Conservation (phyloP, 2,888 invertebrate species). For the Chloroclysta siterata region DNA sequence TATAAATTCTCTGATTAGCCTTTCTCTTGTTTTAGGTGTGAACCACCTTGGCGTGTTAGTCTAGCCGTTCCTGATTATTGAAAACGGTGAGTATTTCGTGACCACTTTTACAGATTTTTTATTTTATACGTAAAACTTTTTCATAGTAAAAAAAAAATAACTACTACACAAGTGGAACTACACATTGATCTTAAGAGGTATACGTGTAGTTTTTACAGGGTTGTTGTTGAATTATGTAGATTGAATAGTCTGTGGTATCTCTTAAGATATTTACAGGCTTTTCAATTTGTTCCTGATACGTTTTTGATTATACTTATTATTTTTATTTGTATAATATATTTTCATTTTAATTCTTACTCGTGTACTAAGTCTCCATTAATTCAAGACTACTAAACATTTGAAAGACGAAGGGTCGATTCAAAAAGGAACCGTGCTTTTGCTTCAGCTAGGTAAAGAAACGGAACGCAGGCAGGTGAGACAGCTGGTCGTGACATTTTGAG, state of each 20-base stretch:
- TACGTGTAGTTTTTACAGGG: constrained; percentile 6
- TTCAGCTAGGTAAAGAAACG: constrained; percentile 48
- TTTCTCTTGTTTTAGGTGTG: constrained; percentile 70
- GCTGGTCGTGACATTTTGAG: constrained; percentile 76
- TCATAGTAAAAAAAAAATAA: too few relatives aligned
- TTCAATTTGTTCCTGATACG: neutral
- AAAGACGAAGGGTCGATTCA: constrained; percentile 40
- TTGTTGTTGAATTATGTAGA: neutral
- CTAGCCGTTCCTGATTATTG: constrained; percentile 53
- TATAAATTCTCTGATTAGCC: constrained; percentile 47
- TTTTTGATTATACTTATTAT: neutral
- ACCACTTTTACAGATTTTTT: constrained; percentile 29
- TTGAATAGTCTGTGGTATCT: neutral
- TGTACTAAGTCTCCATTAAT: constrained; percentile 25
- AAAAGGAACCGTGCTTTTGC: constrained; percentile 33
- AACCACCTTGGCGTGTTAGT: constrained; percentile 54
- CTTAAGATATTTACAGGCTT: neutral
- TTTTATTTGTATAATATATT: neutral
- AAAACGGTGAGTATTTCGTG: constrained; percentile 58
- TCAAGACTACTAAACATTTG: constrained; percentile 38
- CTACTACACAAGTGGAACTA: too few relatives aligned
- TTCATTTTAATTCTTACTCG: neutral
- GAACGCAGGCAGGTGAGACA: constrained; percentile 70
- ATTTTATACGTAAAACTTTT: too few relatives aligned
- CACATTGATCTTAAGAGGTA: too few relatives aligned